Conservation (phyloP, 2,888 invertebrate species). For the Cephus sareptanus region DNA sequence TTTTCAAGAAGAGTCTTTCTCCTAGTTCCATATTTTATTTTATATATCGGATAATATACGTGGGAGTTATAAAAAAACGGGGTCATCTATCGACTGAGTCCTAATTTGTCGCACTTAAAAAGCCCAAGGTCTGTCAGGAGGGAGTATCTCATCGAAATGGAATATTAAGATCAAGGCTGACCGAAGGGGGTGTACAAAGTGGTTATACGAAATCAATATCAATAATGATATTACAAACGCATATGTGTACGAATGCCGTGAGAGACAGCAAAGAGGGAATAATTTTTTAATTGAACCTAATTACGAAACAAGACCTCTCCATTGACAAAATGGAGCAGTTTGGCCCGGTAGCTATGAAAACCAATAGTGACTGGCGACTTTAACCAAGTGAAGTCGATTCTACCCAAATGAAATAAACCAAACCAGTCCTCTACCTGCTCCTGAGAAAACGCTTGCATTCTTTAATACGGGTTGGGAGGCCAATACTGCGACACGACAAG, state of each 20-base stretch:
- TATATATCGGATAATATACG: background rate
- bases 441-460: slow-evolving; percentile 34
- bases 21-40: background rate
- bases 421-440: background rate
- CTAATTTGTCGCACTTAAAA: background rate
- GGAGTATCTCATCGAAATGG: background rate
- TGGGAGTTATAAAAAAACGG: background rate
- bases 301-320: background rate
- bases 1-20: background rate
- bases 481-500: slow-evolving; percentile 2
- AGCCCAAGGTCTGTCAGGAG: background rate
- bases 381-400: background rate
- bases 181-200: background rate
- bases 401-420: background rate
- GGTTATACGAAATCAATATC: background rate
- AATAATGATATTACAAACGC: background rate
- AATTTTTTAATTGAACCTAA: background rate
- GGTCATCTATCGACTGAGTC: background rate
- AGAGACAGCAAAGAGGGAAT: background rate
- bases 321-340: background rate
- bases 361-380: background rate
- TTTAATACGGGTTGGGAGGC: slow-evolving; percentile 13
- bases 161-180: slow-evolving; percentile 43
- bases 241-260: background rate
- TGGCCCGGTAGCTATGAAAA: background rate